Percentiles rank a stretch among this genome's conserved stretches.
phyloP scores from a whole-genome alignment of 2,888 invertebrate species.

The Lissonota sp. region DNA sequence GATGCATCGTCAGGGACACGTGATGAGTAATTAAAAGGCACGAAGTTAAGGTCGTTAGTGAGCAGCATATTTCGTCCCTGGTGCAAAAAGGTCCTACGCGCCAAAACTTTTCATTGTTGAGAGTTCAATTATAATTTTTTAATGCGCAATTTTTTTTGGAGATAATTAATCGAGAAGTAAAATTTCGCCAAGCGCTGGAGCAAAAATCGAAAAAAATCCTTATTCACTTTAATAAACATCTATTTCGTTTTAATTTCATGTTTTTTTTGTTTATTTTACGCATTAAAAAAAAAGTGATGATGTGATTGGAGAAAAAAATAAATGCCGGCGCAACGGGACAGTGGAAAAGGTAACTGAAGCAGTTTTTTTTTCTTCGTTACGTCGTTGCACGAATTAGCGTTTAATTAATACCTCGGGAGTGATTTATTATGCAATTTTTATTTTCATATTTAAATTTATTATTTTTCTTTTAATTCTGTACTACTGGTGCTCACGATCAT shows the following conservation, averaged over 20 bases:
- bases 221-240: neutral
- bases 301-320: neutral
- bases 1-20: constrained; percentile 1
- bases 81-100: neutral
- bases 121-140: neutral
- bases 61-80: neutral
- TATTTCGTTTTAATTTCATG: neutral
- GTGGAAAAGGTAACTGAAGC: neutral
- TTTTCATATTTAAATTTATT: neutral
- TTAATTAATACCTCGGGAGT: constrained; percentile 3
- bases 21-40: constrained; percentile 2
- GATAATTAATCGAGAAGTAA: neutral
- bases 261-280: neutral
- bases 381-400: constrained; percentile 10
- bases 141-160: neutral
- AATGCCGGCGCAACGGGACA: neutral
- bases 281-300: neutral
- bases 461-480: constrained; percentile 23
- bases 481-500: constrained; percentile 55
- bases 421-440: neutral
- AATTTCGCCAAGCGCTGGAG: neutral
- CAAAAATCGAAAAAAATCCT: neutral
- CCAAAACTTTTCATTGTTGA: neutral
- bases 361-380: constrained; percentile 13
- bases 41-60: constrained; percentile 4